Evolutionary conservation across 1,140 invertebrate species (phyloP).

Genomic region (Alviniconcha marisindica): DNA sequence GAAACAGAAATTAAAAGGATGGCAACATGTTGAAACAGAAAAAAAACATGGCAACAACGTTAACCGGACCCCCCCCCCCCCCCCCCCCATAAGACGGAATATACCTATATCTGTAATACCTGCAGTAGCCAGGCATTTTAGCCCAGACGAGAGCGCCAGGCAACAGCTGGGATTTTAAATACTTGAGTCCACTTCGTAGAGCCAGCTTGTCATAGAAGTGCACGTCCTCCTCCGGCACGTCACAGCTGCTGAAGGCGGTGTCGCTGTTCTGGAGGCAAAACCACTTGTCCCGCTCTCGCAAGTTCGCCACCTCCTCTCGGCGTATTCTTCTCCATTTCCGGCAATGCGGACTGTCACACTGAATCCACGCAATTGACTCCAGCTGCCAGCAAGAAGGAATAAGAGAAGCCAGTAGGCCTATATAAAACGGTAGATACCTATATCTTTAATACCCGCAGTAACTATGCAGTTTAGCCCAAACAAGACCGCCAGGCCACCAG

Average conservation of each 20-base stretch:
- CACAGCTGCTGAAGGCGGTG: slow-evolving; percentile 47
- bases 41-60: too few species aligned
- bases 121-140: slow-evolving; percentile 65
- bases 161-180: slow-evolving; percentile 53
- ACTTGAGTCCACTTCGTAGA: slow-evolving; percentile 54
- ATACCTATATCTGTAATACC: too few species aligned
- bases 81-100: too few species aligned
- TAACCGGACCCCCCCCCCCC: too few species aligned
- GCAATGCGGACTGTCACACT: slow-evolving; percentile 65
- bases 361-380: slow-evolving; percentile 58
- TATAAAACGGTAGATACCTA: too few species aligned
- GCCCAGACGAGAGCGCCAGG: slow-evolving; percentile 62
- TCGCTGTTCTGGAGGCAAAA: slow-evolving; percentile 63
- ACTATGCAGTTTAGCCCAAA: too few species aligned
- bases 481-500: too few species aligned
- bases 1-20: too few species aligned
- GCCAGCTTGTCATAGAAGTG: slow-evolving; percentile 58
- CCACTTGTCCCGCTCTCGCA: slow-evolving; percentile 50
- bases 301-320: slow-evolving; percentile 10
- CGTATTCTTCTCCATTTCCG: slow-evolving; percentile 61
- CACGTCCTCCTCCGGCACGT: slow-evolving; percentile 54
- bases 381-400: slow-evolving; percentile 53
- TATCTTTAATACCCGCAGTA: too few species aligned
- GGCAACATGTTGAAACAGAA: too few species aligned
- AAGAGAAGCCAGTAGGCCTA: too few species aligned